Base-by-base conservation (phyloP, 2,113 vertebrate species). In the Gila orcuttii region DNA sequence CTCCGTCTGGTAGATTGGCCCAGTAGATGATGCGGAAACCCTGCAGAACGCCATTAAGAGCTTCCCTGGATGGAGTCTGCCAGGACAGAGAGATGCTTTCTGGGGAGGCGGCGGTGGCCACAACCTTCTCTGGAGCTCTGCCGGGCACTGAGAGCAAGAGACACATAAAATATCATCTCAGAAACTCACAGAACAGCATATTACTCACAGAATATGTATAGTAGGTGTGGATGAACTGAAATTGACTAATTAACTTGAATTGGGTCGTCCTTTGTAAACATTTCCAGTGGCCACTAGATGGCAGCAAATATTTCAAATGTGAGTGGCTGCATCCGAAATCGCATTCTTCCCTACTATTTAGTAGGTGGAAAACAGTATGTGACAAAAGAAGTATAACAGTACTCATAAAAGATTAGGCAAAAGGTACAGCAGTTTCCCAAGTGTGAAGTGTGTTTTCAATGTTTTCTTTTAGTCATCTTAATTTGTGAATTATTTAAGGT, bases 1-100 rank as follows among this genome's bases (percentile, higher is more conserved):
- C 98, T 96, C 98, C 98, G 0, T 99, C 98, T 84, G 97, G 95
- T 90, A 99, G 96, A 90, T 99, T 99, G 90, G 98, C 97, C 97
- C 97, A 99, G 94, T 99, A 99, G 89, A 99, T 99, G 89, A 99
- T 96, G 47, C 97, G 94, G 91, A 98, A 99, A 8, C 97, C 98
- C 92, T 98, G 96, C 75, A 99, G 96, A 91, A 99, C 97, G 9
- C 98, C 98, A 0, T 99, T 99, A 90, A 99, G 93, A 50, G 98
- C 97, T 66, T 99, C 98, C 92, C 98, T 98, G n/a, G 96, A 94
- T 68, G 98, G 93, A 0, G 96, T 97, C 87, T 96, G 94, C 98
- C 98, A 99, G 79, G 98, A 98, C 80, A 99, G 95, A 1, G 97
- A 97, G 90, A 99, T 98, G 90, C 96, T 97, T 92, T 99, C 98